Percentiles rank a stretch among this genome's conserved stretches.
phyloP scores from a whole-genome alignment of 2,888 invertebrate genomes.

The Dryadula phaetusa region DNA sequence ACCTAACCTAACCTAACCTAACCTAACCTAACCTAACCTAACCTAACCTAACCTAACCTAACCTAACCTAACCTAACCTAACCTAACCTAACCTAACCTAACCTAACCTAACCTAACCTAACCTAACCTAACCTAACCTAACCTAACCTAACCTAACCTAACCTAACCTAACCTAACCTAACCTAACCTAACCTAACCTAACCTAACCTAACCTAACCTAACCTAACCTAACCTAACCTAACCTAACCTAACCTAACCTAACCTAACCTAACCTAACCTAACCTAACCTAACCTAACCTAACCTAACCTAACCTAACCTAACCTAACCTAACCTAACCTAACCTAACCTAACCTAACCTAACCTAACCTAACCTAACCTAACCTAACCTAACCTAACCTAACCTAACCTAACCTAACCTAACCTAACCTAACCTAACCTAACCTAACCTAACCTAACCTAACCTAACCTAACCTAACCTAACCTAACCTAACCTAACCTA shows the following conservation, averaged over 20 bases:
- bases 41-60: slow-evolving; percentile 18
- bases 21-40: slow-evolving; percentile 19
- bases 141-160: slow-evolving; percentile 46
- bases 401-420: slow-evolving; percentile 34
- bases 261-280: slow-evolving; percentile 12
- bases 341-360: slow-evolving; percentile 9
- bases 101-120: slow-evolving; percentile 23
- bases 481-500: slow-evolving; percentile 36
- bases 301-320: slow-evolving; percentile 23
- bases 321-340: slow-evolving; percentile 17
- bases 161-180: slow-evolving; percentile 41
- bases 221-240: slow-evolving; percentile 9
- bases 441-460: slow-evolving; percentile 41
- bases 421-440: slow-evolving; percentile 41
- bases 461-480: slow-evolving; percentile 40
- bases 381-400: slow-evolving; percentile 19
- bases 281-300: slow-evolving; percentile 23
- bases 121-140: slow-evolving; percentile 41
- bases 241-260: slow-evolving; percentile 13
- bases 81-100: slow-evolving; percentile 30
- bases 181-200: slow-evolving; percentile 27
- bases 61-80: slow-evolving; percentile 22
- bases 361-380: slow-evolving; percentile 19
- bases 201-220: slow-evolving; percentile 9
- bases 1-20: slow-evolving; percentile 19